Conservation (phyloP, 2,888 invertebrate genomes). For the Callinectes sapidus region DNA sequence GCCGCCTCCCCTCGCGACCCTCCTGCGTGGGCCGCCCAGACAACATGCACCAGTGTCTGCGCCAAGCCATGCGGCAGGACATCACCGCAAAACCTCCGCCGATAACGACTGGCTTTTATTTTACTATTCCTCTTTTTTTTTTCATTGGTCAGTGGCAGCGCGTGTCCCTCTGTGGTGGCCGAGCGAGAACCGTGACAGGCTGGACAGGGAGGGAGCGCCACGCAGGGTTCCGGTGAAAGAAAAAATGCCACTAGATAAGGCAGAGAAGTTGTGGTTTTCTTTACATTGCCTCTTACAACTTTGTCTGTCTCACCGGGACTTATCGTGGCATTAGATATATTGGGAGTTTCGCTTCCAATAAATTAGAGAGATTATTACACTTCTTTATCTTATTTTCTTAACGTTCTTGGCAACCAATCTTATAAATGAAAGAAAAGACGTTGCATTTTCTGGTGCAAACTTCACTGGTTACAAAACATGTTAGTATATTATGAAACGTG, state of each 20-base stretch:
- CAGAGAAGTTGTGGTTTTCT: background rate
- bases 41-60: background rate
- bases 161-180: constrained; percentile 18
- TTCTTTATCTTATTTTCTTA: no score
- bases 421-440: no score
- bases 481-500: no score
- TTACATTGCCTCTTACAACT: background rate
- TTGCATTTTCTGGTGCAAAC: no score
- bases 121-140: background rate
- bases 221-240: background rate
- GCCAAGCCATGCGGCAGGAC: background rate
- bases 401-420: no score
- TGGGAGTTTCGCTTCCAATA: background rate
- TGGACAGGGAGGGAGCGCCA: background rate
- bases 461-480: no score
- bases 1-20: background rate
- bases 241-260: constrained; percentile 1
- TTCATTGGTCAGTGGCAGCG: background rate
- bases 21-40: background rate
- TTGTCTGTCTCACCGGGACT: background rate
- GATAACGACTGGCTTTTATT: background rate
- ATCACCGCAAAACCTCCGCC: constrained; percentile 28
- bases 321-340: background rate
- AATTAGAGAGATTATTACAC: background rate
- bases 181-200: background rate